Base-by-base conservation (phyloP, 2,888 invertebrate species). In the Phasia obesa region DNA sequence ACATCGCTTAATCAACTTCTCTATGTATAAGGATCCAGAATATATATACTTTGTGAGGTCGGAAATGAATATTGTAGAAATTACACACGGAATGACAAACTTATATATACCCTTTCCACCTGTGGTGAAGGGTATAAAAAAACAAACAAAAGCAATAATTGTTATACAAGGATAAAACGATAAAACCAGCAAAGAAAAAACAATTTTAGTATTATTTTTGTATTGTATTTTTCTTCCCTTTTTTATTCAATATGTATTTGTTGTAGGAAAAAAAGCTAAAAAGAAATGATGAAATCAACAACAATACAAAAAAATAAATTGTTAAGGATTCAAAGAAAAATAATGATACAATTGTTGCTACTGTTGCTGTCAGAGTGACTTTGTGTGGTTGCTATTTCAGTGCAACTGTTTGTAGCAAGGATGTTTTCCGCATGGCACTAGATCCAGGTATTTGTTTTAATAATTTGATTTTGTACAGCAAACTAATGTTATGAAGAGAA, bases 381-480 rank as follows among this genome's bases (percentile, higher is more conserved):
- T 4, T 7, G 13, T 11, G 13, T n/a, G 23, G 17, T 6, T n/a
- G 25, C 11, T 42, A 9, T 44, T 44, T 19, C 27, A 42, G 42
- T 27, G 19, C 42, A 44, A 15, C 15, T 19, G 53, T 23, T 57
- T 49, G 19, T 49, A 6, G 25, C 13, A 51, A 35, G n/a, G 17
- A 23, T 53, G 21, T 44, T 47, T n/a, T 42, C 15, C 38, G 64
- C 44, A 17, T 42, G 64, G 7, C 55, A 19, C 67, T 42, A 21
- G 60, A 53, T 53, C 42, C 53, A 53, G 60, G 57, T 78, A 65
- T 79, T 78, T 78, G 64, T 78, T 71, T 71, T 64, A 59, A 65
- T 71, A 71, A 78, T 78, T 78, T 78, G 21, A 65, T 71, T 79
- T 65, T 59, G 27, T 79, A 31, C 59, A 59, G 27, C 17, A 65